These are phyloP conservation scores for Lampropteryx suffumata DNA, from an alignment of 2,888 invertebrate genomes.

Conservation along the genomic window DNA sequence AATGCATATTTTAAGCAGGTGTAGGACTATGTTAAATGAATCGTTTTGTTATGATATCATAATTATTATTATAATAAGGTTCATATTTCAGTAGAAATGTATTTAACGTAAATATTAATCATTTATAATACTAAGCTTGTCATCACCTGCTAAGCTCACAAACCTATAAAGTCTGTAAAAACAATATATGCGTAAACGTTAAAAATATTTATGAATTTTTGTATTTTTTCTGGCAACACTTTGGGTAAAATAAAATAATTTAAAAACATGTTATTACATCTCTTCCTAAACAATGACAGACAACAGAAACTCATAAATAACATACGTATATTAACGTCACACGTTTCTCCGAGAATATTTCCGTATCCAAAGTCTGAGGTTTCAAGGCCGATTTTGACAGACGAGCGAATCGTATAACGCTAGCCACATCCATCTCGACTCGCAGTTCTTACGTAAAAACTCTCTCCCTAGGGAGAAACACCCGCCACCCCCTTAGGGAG, in stretches of 20 bases:
- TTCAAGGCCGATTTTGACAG: conserved; percentile 77
- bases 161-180: too few relatives aligned
- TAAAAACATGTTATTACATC: conserved; percentile 28
- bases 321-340: conserved; percentile 55
- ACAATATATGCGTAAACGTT: too few relatives aligned
- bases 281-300: conserved; percentile 41
- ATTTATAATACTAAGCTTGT: too few relatives aligned
- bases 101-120: too few relatives aligned
- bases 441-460: conserved; percentile 68
- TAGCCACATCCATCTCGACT: conserved; percentile 52
- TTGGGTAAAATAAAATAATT: conserved; percentile 21
- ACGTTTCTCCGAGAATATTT: conserved; percentile 68
- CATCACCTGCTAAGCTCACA: too few relatives aligned
- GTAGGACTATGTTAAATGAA: conserved; percentile 26
- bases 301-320: conserved; percentile 52
- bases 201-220: too few relatives aligned
- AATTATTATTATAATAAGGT: conserved; percentile 20
- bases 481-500: conserved; percentile 36
- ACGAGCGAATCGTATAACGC: conserved; percentile 52
- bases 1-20: conserved; percentile 23
- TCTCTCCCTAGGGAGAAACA: conserved; percentile 40
- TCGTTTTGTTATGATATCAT: conserved; percentile 24
- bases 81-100: background rate
- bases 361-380: conserved; percentile 75
- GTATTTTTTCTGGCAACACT: conserved; percentile 33